Evolutionary conservation across 2,113 vertebrate genomes (phyloP).

Genomic region (Cyphomyrus discorhynchus): DNA sequence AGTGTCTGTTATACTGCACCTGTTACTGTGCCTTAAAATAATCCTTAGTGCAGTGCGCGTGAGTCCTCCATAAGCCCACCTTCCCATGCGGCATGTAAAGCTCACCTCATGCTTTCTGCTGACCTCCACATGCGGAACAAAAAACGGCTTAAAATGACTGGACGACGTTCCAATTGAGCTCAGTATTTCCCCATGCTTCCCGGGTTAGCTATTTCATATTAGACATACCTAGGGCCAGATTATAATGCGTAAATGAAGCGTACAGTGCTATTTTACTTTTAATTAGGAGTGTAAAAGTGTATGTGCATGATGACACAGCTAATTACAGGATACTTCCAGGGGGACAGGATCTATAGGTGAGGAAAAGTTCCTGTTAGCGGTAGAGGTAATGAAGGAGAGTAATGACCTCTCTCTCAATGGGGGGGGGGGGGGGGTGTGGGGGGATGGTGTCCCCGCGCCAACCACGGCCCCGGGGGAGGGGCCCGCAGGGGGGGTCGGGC

Average conservation of each 20-base stretch:
- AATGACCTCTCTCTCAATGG: background rate
- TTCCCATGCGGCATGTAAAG: background rate
- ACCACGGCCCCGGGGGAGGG: too few relatives aligned
- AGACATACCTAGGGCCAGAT: background rate
- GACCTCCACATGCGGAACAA: background rate
- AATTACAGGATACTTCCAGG: background rate
- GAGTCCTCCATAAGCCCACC: background rate
- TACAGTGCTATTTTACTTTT: conserved; percentile 1
- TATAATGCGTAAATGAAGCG: background rate
- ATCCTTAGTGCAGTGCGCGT: background rate
- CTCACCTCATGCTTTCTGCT: background rate
- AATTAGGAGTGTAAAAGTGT: background rate
- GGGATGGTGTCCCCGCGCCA: too few relatives aligned
- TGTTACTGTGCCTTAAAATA: background rate
- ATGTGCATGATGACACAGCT: background rate
- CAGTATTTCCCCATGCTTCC: background rate
- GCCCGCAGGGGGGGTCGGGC: too few relatives aligned
- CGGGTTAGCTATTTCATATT: background rate
- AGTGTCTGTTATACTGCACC: background rate
- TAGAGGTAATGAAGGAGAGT: background rate
- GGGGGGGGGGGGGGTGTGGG: background rate
- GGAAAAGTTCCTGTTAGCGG: background rate
- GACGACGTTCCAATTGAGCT: background rate
- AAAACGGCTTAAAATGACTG: background rate
- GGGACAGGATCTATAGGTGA: background rate